Conservation (phyloP, 2,888 invertebrate genomes). For the Leptura quadrifasciata region DNA sequence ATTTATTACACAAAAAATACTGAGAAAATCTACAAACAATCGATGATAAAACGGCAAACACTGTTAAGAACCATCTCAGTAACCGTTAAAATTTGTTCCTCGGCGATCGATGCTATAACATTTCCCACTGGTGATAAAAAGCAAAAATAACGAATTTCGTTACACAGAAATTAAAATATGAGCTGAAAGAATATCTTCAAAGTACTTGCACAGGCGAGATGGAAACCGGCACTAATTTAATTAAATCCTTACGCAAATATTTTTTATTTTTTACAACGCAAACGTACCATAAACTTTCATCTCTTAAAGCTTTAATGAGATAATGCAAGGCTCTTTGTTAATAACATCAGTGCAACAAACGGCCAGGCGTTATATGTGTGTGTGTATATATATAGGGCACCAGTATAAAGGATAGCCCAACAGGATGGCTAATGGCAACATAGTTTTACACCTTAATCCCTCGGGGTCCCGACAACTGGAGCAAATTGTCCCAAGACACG, state of each 20-base stretch:
- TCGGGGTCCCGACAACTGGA: constrained; percentile 64
- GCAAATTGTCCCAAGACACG: constrained; percentile 70
- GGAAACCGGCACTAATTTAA: constrained; percentile 17
- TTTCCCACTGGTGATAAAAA: not conserved
- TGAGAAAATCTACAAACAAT: too few relatives aligned
- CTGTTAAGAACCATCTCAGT: too few relatives aligned
- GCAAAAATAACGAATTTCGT: not conserved
- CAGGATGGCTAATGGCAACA: constrained; percentile 52
- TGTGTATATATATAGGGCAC: constrained; percentile 17
- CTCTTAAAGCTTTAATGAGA: constrained; percentile 18
- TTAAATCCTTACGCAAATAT: constrained; percentile 19
- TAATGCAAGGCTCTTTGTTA: constrained; percentile 35
- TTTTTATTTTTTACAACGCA: constrained; percentile 24
- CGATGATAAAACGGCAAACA: too few relatives aligned
- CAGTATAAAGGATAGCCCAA: constrained; percentile 24
- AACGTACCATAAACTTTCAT: constrained; percentile 14
- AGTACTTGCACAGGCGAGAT: not conserved
- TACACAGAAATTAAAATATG: not conserved
- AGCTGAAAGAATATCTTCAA: constrained; percentile 3
- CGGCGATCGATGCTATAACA: not conserved
- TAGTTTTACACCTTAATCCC: constrained; percentile 71
- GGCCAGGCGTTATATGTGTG: constrained; percentile 12
- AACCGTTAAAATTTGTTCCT: not conserved
- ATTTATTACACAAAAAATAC: too few relatives aligned
- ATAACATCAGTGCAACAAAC: constrained; percentile 26